Base-by-base conservation (phyloP, 2,797 vertebrate genomes). In the Pangasius krempfi region DNA sequence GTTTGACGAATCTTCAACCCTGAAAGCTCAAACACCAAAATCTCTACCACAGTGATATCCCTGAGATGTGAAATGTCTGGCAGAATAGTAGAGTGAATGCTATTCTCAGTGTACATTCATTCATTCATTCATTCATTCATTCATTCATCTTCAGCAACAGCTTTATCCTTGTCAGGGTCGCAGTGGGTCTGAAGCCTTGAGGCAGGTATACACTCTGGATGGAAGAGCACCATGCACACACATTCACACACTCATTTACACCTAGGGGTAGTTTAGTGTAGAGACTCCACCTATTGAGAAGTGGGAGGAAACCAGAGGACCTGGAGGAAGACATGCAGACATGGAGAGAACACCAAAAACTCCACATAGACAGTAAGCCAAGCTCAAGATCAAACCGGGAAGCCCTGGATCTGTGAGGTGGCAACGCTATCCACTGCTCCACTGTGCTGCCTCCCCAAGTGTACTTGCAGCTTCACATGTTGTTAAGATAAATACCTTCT, bases 401-500 rank as follows among this genome's bases (percentile, higher is more conserved):
- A 5, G 9, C 33, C 54, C 22, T 25, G 20, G 56, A 82, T 33
- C 33, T 27, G 20, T 0, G 18, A 60, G 79, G 54, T 60, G 9
- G 33, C 52, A 13, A 6, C 1, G 30, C 0, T 80, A 20, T 37
- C 8, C 54, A 12, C 16, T 54, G n/a, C 76, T 14, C 27, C 25
- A 13, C 25, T 30, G 54, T 58, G 16, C 30, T 2, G 20, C 54
- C 18, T 37, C 30, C 18, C 30, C 12, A 9, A 25, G 73, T 50
- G 73, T 54, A 30, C 20, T 3, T 12, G 52, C 50, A 80, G 60
- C 10, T 10, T 84, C 27, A 25, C 5, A 75, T 50, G 52, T 22
- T 27, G 20, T 52, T 52, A 54, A 54, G 25, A 44, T 52, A 16
- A 58, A 92, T 97, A 99, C 98, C 98, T 98, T 98, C 98, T 96